Conservation (phyloP, 2,113 vertebrate species). For the Clupea harengus region DNA sequence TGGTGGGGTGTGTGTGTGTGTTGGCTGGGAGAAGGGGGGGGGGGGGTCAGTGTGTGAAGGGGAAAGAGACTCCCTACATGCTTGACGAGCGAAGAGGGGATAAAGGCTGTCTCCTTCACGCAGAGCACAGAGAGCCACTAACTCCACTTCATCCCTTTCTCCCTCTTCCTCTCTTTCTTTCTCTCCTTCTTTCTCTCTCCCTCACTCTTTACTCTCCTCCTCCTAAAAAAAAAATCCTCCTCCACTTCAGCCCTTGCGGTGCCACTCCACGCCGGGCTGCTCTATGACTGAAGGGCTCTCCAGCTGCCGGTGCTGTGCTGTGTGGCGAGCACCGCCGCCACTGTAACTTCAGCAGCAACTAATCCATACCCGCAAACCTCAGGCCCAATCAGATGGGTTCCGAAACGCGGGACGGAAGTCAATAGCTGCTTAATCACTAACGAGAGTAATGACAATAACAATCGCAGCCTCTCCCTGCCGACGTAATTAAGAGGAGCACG, state of each 20-base stretch:
- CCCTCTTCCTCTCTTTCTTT: slow-evolving; percentile 26
- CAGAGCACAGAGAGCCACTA: slow-evolving; percentile 37
- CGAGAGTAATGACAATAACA: slow-evolving; percentile 61
- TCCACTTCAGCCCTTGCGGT: not conserved
- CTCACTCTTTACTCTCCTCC: not conserved
- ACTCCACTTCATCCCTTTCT: slow-evolving; percentile 23
- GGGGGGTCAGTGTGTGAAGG: slow-evolving; percentile 10
- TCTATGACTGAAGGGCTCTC: not conserved
- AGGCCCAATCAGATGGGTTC: slow-evolving; percentile 56
- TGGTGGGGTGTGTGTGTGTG: not conserved
- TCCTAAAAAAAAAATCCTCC: not conserved
- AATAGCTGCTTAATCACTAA: slow-evolving; percentile 65
- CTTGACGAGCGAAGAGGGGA: slow-evolving; percentile 19
- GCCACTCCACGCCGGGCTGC: not conserved
- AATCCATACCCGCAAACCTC: slow-evolving; percentile 59
- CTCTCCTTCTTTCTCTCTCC: not conserved
- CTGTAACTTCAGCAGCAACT: slow-evolving; percentile 26
- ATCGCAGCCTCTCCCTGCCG: slow-evolving; percentile 53
- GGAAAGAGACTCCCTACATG: slow-evolving; percentile 27
- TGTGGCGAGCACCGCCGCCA: not conserved
- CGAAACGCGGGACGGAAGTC: slow-evolving; percentile 49
- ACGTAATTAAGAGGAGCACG: slow-evolving; percentile 51
- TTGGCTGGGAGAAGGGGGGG: not conserved
- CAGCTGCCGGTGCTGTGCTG: not conserved
- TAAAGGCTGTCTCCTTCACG: slow-evolving; percentile 38